These are phyloP conservation scores for Galendromus occidentalis DNA, from an alignment of 1,140 invertebrate genomes.

Conservation along the genomic window DNA sequence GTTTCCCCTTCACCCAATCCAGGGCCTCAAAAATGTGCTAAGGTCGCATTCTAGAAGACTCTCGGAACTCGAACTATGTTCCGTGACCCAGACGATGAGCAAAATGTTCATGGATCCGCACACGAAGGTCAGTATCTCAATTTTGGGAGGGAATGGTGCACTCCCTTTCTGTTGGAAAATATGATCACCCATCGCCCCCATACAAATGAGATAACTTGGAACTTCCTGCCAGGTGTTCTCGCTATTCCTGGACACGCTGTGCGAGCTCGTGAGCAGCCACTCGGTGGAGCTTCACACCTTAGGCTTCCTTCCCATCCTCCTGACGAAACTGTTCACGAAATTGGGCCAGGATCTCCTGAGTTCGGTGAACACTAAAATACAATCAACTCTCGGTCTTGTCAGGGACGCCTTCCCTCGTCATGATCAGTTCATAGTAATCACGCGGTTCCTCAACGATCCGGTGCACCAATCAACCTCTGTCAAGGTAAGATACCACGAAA, in stretches of 20 bases:
- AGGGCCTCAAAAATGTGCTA: constrained; percentile 51
- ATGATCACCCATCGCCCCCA: background rate
- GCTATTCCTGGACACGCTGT: constrained; percentile 75
- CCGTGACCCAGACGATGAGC: constrained; percentile 70
- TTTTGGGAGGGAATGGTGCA: too few species aligned
- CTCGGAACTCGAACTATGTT: constrained; percentile 45
- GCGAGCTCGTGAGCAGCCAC: constrained; percentile 63
- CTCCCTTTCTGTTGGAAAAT: background rate
- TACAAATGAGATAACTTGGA: background rate
- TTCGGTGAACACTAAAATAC: constrained; percentile 70
- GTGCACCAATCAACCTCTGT: constrained; percentile 60
- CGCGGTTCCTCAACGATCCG: constrained; percentile 63
- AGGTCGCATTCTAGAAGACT: constrained; percentile 43
- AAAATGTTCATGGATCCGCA: constrained; percentile 96
- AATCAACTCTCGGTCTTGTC: constrained; percentile 65
- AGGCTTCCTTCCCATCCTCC: constrained; percentile 70
- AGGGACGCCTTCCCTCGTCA: constrained; percentile 44
- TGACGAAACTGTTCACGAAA: constrained; percentile 60
- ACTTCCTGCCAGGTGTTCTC: constrained; percentile 46
- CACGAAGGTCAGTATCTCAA: constrained; percentile 44
- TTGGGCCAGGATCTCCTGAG: constrained; percentile 68
- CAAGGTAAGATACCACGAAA: too few species aligned
- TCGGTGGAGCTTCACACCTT: constrained; percentile 46
- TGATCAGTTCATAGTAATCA: constrained; percentile 39
- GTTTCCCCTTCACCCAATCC: background rate